Percentiles rank a stretch among this genome's conserved stretches.
phyloP scores from a whole-genome alignment of 2,888 invertebrate species.

The Lasioglossum figueresi region DNA sequence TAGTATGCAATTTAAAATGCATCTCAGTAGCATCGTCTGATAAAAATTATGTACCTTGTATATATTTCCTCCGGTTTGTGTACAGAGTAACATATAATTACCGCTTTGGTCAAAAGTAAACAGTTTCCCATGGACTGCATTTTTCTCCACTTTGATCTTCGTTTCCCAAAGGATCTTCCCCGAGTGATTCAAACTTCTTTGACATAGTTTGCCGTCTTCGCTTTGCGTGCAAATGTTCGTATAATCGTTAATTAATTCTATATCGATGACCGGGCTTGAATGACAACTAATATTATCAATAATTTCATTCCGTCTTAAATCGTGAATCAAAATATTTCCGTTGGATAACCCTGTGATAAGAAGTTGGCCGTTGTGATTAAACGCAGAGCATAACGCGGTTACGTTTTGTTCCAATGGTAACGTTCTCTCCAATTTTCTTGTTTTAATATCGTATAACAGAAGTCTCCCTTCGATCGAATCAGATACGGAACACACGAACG shows the following conservation, averaged over 20 bases:
- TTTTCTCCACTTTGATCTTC: conserved; percentile 81
- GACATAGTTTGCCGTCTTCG: conserved; percentile 83
- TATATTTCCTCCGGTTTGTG: conserved; percentile 82
- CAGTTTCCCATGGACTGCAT: conserved; percentile 81
- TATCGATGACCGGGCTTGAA: conserved; percentile 85
- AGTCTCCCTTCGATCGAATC: conserved; percentile 84
- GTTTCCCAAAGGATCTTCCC: conserved; percentile 81
- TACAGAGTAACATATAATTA: conserved; percentile 82
- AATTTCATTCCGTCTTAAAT: conserved; percentile 85
- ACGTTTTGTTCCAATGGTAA: conserved; percentile 82
- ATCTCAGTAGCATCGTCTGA: not conserved
- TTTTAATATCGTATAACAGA: conserved; percentile 86
- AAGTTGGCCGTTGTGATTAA: conserved; percentile 87
- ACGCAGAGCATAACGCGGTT: conserved; percentile 85
- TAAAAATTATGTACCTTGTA: conserved; percentile 77
- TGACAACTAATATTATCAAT: conserved; percentile 86
- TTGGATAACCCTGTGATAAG: conserved; percentile 86
- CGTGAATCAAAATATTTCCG: conserved; percentile 86
- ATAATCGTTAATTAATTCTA: conserved; percentile 86
- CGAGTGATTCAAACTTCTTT: conserved; percentile 84
- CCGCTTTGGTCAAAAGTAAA: conserved; percentile 83
- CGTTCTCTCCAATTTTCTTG: conserved; percentile 84
- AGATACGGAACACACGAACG: conserved; percentile 83
- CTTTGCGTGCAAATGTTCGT: conserved; percentile 86
- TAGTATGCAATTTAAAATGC: not conserved